Evolutionary conservation across 1,140 invertebrate genomes (phyloP), one percentile per base, ranked within the genome.

Genomic region (Heliconius hermathena): DNA sequence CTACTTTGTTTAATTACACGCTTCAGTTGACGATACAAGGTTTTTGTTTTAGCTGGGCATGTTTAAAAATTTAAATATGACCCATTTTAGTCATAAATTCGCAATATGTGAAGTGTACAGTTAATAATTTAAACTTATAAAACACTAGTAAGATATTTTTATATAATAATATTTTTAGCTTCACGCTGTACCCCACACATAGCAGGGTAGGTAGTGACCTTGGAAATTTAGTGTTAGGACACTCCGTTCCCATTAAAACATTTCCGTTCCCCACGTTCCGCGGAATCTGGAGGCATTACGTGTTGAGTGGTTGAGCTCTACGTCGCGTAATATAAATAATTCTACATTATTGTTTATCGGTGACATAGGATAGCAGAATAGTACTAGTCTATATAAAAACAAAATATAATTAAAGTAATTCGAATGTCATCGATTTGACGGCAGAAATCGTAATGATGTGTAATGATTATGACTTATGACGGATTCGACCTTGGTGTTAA

Each of bases 401-500:
- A 54, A 18, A 54, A 54, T 54, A 46, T 46, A n/a, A 22, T 22
- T 22, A 6, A 78, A 80, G 75, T 81, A 81, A 84, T 83, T 83
- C 82, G 74, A 80, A 82, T 83, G 82, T 79, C 81, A 81, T 29
- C 60, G 60, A 29, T 66, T 66, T 29, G 80, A 83, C 84, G 82
- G 83, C 86, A 86, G 83, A 88, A 83, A 86, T 84, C 76, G 87
- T 89, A 93, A 91, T 90, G 89, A 91, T 83, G 83, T 85, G 85
- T 93, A 93, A 93, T 92, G 88, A 87, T 88, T 85, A 87, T 90
- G 89, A 89, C 88, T 89, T 83, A 83, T 83, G 84, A 83, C 80
- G 86, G 88, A 85, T 82, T 77, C 86, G 91, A 84, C 92, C 92
- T 93, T 93, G 89, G 82, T 83, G 86, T 81, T 85, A 87, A 87